Base-by-base conservation (phyloP, 2,113 vertebrate species). In the Ramphastos sulfuratus region DNA sequence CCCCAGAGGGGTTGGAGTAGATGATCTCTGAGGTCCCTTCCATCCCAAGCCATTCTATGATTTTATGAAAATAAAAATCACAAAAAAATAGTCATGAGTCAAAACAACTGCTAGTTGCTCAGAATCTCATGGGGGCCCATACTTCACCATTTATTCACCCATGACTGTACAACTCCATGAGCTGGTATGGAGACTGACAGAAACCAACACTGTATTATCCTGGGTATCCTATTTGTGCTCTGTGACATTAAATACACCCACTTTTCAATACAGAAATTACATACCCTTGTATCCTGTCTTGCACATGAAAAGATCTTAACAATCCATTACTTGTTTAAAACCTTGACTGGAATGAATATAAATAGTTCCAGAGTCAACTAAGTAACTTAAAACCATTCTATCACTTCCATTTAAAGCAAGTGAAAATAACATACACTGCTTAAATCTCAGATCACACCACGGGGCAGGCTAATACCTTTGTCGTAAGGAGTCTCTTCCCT, bases 391-490 rank as follows among this genome's bases (percentile, higher is more conserved):
- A 54, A 65, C 10, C 20, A 13, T 5, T 0, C 27, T 1, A 9
- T 2, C 3, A 42, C 19, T 93, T 88, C 42, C 64, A 87, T 60
- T 83, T 46, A 59, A 55, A 70, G 35, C 10, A 4, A 55, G 3
- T 19, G 52, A 75, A 44, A 35, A 52, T 0, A 83, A 52, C 8
- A 70, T 3, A 46, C 21, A 7, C 21, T 30, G 12, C 50, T 76
- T 28, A 44, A 70, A 75, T n/a, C 17, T 80, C 82, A 44, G 44
- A 6, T 11, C 1, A 7, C 17, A 31, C 28, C 74, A 37, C 7
- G 28, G 50, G 59, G 84, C 2, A 2, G 63, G 19, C 31, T 18
- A 30, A 30, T 98, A 99, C 99, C 99, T 99, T 91, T 99, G 98
- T 66, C 98, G 98, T 65, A 98, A 91, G 37, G 95, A 79, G 18